Conservation (phyloP, 2,113 vertebrate genomes). For the Pantherophis guttatus region DNA sequence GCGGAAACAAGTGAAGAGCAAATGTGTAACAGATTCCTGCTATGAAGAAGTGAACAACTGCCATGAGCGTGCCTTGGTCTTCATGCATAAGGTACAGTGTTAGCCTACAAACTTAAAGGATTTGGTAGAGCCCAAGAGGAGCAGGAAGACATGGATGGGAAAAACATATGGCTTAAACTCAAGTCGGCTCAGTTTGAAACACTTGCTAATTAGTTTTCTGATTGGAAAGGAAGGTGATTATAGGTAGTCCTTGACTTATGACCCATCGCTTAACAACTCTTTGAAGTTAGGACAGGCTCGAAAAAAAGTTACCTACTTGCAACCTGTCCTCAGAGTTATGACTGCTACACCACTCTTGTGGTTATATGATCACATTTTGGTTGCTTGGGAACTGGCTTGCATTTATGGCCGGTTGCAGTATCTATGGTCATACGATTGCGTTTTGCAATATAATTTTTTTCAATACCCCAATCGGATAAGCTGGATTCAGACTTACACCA, state of each 20-base stretch:
- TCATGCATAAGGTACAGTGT: slow-evolving; percentile 88
- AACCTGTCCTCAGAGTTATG: background rate
- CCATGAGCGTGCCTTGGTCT: slow-evolving; percentile 88
- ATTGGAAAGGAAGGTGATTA: background rate
- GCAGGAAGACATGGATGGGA: background rate
- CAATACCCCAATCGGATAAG: too few relatives aligned
- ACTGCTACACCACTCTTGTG: too few relatives aligned
- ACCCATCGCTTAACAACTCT: too few relatives aligned
- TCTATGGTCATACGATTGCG: background rate
- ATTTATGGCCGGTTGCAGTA: background rate
- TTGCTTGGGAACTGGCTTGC: background rate
- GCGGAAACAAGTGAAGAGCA: slow-evolving; percentile 86
- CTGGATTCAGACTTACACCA: too few relatives aligned
- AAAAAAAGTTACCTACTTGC: background rate
- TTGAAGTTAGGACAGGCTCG: too few relatives aligned
- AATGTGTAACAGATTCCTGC: slow-evolving; percentile 78
- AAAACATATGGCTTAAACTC: background rate
- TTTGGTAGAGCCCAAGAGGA: background rate
- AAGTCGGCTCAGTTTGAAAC: background rate
- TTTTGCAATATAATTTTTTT: background rate
- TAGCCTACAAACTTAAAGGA: background rate
- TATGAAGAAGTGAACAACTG: slow-evolving; percentile 90
- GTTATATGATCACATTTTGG: background rate
- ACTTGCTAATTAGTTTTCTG: background rate
- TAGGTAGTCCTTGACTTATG: too few relatives aligned